These are phyloP conservation scores for Aphelocoma coerulescens DNA, from an alignment of 2,113 vertebrate species.

Conservation along the genomic window DNA sequence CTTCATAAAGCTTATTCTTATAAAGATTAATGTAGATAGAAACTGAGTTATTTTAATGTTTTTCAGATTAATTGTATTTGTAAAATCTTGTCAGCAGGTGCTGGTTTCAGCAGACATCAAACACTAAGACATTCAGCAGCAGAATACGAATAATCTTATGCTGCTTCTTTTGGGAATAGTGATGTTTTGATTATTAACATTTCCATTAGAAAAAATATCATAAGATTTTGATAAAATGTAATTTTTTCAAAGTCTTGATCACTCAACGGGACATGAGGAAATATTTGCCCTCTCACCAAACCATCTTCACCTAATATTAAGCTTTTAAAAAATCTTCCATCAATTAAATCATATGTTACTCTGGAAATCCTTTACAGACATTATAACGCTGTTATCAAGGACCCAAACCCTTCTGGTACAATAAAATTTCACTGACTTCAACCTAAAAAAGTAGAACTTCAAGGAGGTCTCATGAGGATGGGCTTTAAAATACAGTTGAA, in stretches of 20 bases:
- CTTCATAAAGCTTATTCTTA: conserved; percentile 9
- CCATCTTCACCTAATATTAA: not conserved
- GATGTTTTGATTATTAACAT: not conserved
- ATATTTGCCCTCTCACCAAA: not conserved
- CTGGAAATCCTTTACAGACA: not conserved
- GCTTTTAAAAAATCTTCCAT: not conserved
- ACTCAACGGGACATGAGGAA: not conserved
- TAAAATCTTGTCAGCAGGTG: not conserved
- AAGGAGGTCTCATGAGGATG: not conserved
- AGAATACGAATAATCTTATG: not conserved
- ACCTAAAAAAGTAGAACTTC: not conserved
- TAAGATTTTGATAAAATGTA: not conserved
- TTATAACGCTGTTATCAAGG: not conserved
- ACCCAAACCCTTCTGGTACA: not conserved
- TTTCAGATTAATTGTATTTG: not conserved
- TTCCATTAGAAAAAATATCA: not conserved
- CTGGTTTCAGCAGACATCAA: not conserved
- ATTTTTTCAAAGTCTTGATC: not conserved
- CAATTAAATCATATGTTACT: not conserved
- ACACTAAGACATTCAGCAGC: not conserved
- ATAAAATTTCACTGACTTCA: not conserved
- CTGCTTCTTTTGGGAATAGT: not conserved
- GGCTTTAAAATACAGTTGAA: not conserved
- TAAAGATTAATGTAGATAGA: not conserved
- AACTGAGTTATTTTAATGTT: conserved; percentile 13